Evolutionary conservation across 2,113 vertebrate genomes (phyloP).

Genomic region (Sinosuthora webbiana): DNA sequence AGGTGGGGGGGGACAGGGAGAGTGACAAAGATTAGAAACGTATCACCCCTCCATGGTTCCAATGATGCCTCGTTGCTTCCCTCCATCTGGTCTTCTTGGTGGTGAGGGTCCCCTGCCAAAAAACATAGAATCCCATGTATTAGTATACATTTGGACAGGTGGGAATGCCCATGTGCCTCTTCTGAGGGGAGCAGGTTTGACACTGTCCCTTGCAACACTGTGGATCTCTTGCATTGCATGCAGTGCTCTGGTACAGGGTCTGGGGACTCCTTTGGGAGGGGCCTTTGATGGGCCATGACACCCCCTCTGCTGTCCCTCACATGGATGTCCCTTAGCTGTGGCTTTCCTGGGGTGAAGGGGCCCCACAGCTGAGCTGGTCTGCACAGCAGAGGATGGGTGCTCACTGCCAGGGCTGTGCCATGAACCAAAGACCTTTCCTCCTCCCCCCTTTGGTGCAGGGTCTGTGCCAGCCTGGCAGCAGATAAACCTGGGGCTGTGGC

Average conservation of each 20-base stretch:
- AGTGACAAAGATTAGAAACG: neutral
- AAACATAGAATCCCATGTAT: neutral
- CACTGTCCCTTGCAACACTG: neutral
- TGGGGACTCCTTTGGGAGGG: neutral
- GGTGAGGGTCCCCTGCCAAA: no score
- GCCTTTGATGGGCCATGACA: no score
- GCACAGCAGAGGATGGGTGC: neutral
- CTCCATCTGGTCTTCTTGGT: neutral
- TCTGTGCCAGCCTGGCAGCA: neutral
- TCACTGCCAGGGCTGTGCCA: neutral
- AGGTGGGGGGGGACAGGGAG: no score
- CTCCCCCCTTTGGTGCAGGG: neutral
- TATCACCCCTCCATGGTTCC: neutral
- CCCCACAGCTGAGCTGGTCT: neutral
- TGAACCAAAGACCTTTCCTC: neutral
- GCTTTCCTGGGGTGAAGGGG: neutral
- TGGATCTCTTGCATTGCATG: neutral
- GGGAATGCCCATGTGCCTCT: neutral
- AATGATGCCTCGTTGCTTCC: accelerated
- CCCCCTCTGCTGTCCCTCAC: neutral
- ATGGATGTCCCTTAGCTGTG: neutral
- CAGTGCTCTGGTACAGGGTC: neutral
- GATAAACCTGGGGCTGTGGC: neutral
- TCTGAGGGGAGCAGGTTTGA: neutral
- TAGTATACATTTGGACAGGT: neutral